phyloP scores from a whole-genome alignment of 1,140 invertebrate species.

The Aplysia californica region DNA sequence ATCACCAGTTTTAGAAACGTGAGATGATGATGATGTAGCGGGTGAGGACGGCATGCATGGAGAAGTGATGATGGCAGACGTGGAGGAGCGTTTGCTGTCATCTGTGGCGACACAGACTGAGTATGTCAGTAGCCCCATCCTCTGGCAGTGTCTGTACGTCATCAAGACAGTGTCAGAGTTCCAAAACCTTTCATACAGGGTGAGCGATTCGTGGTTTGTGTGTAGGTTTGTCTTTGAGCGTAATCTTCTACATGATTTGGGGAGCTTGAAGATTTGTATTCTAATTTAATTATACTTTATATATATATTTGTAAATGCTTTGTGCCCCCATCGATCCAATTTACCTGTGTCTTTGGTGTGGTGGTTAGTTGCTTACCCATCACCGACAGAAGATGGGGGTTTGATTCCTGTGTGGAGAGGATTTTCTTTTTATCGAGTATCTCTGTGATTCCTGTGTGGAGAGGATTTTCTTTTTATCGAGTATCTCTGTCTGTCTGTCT shows the following conservation, averaged over 20 bases:
- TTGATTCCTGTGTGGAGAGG: too few relatives aligned
- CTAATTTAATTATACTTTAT: neutral
- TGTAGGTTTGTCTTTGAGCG: neutral
- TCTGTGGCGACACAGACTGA: too few relatives aligned
- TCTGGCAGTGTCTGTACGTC: constrained; percentile 3
- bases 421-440: too few relatives aligned
- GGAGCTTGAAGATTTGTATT: neutral
- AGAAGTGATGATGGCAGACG: too few relatives aligned
- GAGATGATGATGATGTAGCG: too few relatives aligned
- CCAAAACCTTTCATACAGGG: constrained; percentile 5
- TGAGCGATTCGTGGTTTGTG: neutral
- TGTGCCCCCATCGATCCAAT: neutral
- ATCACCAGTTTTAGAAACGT: too few relatives aligned
- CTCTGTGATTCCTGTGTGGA: too few relatives aligned
- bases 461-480: too few relatives aligned
- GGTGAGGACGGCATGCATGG: too few relatives aligned
- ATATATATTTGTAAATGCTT: neutral
- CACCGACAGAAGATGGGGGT: too few relatives aligned
- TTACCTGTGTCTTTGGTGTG: neutral
- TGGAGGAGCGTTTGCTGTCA: too few relatives aligned
- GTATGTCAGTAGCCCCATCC: neutral
- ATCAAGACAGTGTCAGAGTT: constrained; percentile 1
- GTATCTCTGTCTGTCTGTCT: too few relatives aligned
- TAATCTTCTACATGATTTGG: neutral
- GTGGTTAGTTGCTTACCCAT: neutral